phyloP scores from a whole-genome alignment of 1,140 invertebrate genomes.

The Cecropterus lyciades region DNA sequence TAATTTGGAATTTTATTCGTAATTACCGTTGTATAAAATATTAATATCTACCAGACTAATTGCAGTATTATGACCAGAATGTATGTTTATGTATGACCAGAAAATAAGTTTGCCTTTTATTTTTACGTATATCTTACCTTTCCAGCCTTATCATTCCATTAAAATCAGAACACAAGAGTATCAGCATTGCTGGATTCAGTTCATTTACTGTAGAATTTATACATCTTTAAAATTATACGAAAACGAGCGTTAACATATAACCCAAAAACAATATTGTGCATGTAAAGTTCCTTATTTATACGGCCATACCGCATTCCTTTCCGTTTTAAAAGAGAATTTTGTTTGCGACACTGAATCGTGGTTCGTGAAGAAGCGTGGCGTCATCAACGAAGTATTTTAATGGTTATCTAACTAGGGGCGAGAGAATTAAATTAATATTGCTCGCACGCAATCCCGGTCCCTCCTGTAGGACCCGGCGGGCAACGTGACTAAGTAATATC shows the following conservation, averaged over 20 bases:
- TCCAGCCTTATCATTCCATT: too few species aligned
- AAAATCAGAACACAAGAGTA: not conserved
- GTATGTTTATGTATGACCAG: too few species aligned
- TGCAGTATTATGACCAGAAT: too few species aligned
- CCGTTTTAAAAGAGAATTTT: constrained; percentile 15
- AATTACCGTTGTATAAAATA: too few species aligned
- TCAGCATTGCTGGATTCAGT: not conserved
- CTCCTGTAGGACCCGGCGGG: constrained; percentile 14
- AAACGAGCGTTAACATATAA: not conserved
- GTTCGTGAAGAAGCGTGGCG: constrained; percentile 16
- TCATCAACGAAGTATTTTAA: constrained; percentile 37
- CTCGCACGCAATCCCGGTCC: constrained; percentile 47
- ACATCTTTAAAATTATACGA: not conserved
- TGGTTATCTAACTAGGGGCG: constrained; percentile 38
- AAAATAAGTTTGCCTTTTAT: too few species aligned
- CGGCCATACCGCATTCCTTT: constrained; percentile 3
- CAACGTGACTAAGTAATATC: constrained; percentile 41
- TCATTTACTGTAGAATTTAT: not conserved
- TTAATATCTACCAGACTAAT: too few species aligned
- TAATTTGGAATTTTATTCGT: too few species aligned
- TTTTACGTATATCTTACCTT: too few species aligned
- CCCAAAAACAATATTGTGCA: constrained; percentile 4
- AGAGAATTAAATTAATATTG: constrained; percentile 51
- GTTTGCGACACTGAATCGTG: constrained; percentile 14
- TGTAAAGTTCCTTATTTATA: constrained; percentile 14